Base-by-base conservation (phyloP, 1,140 invertebrate genomes). In the Brachionus paranguensis region DNA sequence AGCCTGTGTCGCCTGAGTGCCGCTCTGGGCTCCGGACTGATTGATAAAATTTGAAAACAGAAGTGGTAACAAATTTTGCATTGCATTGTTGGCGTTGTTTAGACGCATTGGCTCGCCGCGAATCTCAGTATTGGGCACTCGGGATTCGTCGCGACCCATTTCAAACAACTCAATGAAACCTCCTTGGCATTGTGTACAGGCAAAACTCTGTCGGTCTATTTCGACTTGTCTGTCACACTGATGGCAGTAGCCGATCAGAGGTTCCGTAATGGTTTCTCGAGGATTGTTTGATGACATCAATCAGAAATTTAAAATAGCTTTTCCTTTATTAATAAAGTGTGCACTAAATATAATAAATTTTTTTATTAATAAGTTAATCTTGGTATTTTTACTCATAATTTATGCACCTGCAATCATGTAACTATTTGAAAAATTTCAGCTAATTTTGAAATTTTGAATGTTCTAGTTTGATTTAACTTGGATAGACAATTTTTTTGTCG, bases 101-200 rank as follows among this genome's bases (percentile, higher is more conserved):
- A 43, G 41, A 41, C 37, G 12, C 33, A 72, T 43, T 43, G 33
- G 17, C 7, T 12, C 33, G 5, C 1, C 64, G 11, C 27, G 76
- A 14, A 55, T 17, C 17, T 7, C 5, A 37, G 33, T 37, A 37
- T 37, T 37, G 47, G 27, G 76, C 33, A 11, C 11, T 65, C 60
- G 50, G 10, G 33, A 6, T 17, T 81, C 24, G 29, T 81, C 27
- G 20, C 33, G 41, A 5, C 70, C 60, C 14, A 55, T 43, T 20
- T 84, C 81, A 55, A 84, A 84, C 64, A 84, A 37, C 27, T 84
- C 81, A n/a, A 84, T 84, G 24, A 84, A 84, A 45, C 65, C 81
- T 10, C 81, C 64, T 41, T 74, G 27, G 47, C 81, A 84, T 53
- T 84, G 81, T 17, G 14, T 20, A 37, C 81, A 84, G 6, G 37